A percentile compares a stretch with the other conserved stretches of the same genome.
Evolutionary conservation across 2,113 vertebrate genomes (phyloP).

Genomic region (Perca fluviatilis): DNA sequence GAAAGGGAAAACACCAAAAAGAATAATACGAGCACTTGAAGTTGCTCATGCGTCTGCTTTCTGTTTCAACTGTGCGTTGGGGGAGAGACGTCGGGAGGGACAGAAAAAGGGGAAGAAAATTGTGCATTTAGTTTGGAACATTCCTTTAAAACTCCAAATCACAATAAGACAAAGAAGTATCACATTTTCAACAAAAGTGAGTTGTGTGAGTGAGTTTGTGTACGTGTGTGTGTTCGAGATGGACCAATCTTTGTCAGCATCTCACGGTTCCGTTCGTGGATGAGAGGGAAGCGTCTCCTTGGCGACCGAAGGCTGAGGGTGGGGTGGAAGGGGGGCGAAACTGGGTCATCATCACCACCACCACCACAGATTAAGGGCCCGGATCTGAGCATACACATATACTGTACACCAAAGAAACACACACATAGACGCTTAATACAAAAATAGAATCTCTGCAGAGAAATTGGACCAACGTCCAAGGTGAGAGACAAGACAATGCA

Average conservation of each 20-base stretch:
- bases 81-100: background rate
- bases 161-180: background rate
- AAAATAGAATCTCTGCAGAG: background rate
- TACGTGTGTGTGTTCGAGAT: conserved; percentile 16
- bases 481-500: conserved; percentile 15
- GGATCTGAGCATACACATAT: conserved; percentile 41
- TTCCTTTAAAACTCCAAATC: conserved; percentile 19
- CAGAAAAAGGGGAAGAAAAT: background rate
- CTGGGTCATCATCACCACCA: conserved; percentile 75
- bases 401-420: background rate
- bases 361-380: conserved; percentile 70
- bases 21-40: too few relatives aligned
- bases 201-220: background rate
- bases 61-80: background rate
- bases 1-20: too few relatives aligned
- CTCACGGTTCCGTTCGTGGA: conserved; percentile 44
- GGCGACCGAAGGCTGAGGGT: conserved; percentile 60
- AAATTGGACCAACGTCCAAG: conserved; percentile 18
- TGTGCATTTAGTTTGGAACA: background rate
- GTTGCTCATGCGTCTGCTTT: background rate
- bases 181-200: background rate
- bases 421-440: background rate
- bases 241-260: conserved; percentile 55
- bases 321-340: conserved; percentile 46
- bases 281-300: conserved; percentile 76